phyloP scores from a whole-genome alignment of 1,140 invertebrate genomes.

The Psilanteris sp. region DNA sequence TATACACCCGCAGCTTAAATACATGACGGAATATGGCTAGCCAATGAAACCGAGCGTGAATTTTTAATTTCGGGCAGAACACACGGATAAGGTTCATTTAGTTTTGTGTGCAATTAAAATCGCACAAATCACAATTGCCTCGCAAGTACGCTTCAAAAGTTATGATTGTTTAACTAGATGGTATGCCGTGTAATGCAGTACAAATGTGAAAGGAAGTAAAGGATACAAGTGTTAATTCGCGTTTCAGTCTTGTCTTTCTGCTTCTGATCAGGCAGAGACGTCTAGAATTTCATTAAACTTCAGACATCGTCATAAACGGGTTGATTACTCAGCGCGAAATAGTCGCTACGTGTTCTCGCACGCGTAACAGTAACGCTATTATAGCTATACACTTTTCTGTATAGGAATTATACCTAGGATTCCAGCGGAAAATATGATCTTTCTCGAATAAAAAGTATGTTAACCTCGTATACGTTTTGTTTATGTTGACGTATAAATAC shows the following conservation, averaged over 20 bases:
- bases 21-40: too few species aligned
- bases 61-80: too few species aligned
- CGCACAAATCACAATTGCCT: constrained; percentile 33
- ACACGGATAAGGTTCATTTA: constrained; percentile 20
- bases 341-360: constrained; percentile 57
- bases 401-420: constrained; percentile 7
- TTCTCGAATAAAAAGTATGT: background rate
- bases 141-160: constrained; percentile 29
- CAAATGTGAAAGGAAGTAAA: constrained; percentile 31
- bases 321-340: constrained; percentile 56
- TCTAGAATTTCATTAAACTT: constrained; percentile 62
- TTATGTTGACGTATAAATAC: too few species aligned
- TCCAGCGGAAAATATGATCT: background rate
- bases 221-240: constrained; percentile 49
- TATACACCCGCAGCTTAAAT: too few species aligned
- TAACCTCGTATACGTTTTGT: too few species aligned
- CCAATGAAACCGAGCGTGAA: too few species aligned
- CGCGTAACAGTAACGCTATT: constrained; percentile 42
- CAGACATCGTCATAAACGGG: constrained; percentile 60
- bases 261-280: constrained; percentile 37
- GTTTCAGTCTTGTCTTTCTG: constrained; percentile 29
- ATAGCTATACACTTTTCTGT: constrained; percentile 35
- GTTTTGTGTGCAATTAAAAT: constrained; percentile 32
- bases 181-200: constrained; percentile 20
- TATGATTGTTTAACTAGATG: constrained; percentile 43